A percentile compares a stretch with the other conserved stretches of the same genome.
These are phyloP conservation scores for Phyllostomus hastatus DNA, from an alignment of 2,113 vertebrate genomes.

Conservation along the genomic window DNA sequence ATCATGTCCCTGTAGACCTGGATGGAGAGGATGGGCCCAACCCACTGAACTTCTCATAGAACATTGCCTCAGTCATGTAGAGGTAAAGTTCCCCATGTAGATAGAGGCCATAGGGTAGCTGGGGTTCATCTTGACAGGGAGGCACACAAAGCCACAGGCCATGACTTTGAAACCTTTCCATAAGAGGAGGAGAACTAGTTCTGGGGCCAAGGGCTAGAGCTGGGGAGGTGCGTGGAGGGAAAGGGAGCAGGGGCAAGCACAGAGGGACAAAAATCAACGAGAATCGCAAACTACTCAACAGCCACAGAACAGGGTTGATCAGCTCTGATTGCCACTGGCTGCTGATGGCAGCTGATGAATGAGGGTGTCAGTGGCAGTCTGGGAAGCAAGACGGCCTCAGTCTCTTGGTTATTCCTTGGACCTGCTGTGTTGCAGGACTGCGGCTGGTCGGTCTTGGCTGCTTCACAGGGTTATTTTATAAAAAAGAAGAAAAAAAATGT, in stretches of 20 bases:
- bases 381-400: constrained; percentile 63
- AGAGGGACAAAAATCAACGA: constrained; percentile 71
- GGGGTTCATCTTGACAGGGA: constrained; percentile 86
- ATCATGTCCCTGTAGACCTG: constrained; percentile 92
- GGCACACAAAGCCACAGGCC: constrained; percentile 79
- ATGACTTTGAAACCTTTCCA: constrained; percentile 57
- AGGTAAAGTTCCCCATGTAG: constrained; percentile 91
- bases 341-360: not conserved
- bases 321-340: not conserved
- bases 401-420: constrained; percentile 70
- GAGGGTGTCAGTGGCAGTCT: constrained; percentile 29
- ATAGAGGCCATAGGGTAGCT: constrained; percentile 94
- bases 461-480: constrained; percentile 75
- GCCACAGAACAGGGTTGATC: constrained; percentile 18
- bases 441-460: constrained; percentile 26
- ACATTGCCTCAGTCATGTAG: constrained; percentile 92
- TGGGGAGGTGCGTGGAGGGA: not conserved
- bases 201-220: constrained; percentile 45
- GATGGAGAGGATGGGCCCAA: constrained; percentile 91
- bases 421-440: constrained; percentile 63
- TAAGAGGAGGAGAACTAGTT: constrained; percentile 44
- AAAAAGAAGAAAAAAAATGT: constrained; percentile 74
- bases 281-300: constrained; percentile 72
- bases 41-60: constrained; percentile 94
- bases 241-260: constrained; percentile 66